Evolutionary conservation across 2,888 invertebrate genomes (phyloP).

Genomic region (Synanthedon formicaeformis): DNA sequence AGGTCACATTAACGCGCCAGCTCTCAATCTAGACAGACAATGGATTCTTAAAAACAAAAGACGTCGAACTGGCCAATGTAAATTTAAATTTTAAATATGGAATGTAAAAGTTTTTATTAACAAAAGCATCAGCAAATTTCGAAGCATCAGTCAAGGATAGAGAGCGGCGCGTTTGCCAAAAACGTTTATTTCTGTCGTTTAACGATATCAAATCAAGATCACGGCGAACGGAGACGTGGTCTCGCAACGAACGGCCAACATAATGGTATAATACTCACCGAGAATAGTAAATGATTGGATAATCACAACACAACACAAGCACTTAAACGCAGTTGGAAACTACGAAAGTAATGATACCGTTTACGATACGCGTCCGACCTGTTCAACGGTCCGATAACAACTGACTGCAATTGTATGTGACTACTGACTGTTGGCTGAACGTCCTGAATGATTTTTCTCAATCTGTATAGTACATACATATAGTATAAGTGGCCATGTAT

Average conservation of each 20-base stretch:
- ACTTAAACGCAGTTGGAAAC: constrained; percentile 17
- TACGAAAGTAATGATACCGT: constrained; percentile 13
- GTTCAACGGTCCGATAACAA: constrained; percentile 34
- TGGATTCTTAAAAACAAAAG: background rate
- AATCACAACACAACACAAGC: constrained; percentile 48
- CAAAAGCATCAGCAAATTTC: constrained; percentile 16
- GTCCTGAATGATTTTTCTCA: constrained; percentile 24
- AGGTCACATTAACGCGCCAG: background rate
- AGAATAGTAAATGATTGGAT: constrained; percentile 21
- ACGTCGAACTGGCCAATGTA: background rate
- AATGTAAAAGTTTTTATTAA: background rate
- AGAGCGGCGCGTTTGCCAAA: constrained; percentile 39
- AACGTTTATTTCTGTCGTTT: constrained; percentile 47
- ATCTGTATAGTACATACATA: constrained; percentile 3
- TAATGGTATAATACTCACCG: constrained; percentile 31
- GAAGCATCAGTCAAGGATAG: constrained; percentile 37
- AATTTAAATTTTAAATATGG: background rate
- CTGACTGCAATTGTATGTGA: constrained; percentile 18
- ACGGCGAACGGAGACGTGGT: constrained; percentile 14
- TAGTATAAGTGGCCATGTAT: too few relatives aligned
- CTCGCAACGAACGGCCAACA: too few relatives aligned
- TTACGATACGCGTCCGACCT: constrained; percentile 29
- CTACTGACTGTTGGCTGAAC: background rate
- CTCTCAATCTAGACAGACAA: background rate
- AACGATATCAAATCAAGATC: constrained; percentile 28